Evolutionary conservation across 92 coral and sea anemone species (phyloP), one percentile per base, ranked within the genome.

Genomic region (Pocillopora grandis): DNA sequence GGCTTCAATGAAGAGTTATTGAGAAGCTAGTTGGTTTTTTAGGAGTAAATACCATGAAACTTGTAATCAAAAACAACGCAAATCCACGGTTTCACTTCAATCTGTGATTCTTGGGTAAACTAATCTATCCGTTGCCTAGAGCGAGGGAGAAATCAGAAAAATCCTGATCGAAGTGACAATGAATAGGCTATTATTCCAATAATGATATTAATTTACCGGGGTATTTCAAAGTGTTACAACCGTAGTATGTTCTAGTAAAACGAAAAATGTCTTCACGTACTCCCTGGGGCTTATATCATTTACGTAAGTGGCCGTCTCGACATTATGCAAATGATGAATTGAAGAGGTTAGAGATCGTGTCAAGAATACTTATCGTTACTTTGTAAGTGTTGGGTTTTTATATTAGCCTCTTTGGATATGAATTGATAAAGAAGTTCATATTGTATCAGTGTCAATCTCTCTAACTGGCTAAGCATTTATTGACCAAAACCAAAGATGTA

Each of bases 251-350:
- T 80, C 85, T 58, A 70, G 77, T 42, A 58, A 1, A 13, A 69
- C 23, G 7, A 58, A 36, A 10, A 1, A 56, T 70, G 18, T 69
- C 8, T 42, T 42, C 52, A 42, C 52, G 52, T 42, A 42, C 5
- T 7, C 52, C 52, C 8, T 42, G 5, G 52, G 52, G 52, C 52
- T 42, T 42, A 42, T 42, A 42, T 42, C 52, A 82, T 4, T 8
- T 5, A 37, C 37, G 79, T 27, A 74, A 82, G 42, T 61, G 59
- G 17, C 71, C 57, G 86, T 82, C 86, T 72, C 62, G 79, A 27
- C 14, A 15, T 72, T n/a, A 82, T 73, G 86, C 86, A 82, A 82
- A 82, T 82, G 71, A 35, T 9, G 13, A 5, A 35, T 17, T 62
- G 18, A 5, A 35, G 2, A 19, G 59, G 31, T 59, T 19, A 17